These are phyloP conservation scores for Stichopus chloronotus DNA, from an alignment of 35 echinoderm and acorn worm genomes.

Conservation along the genomic window DNA sequence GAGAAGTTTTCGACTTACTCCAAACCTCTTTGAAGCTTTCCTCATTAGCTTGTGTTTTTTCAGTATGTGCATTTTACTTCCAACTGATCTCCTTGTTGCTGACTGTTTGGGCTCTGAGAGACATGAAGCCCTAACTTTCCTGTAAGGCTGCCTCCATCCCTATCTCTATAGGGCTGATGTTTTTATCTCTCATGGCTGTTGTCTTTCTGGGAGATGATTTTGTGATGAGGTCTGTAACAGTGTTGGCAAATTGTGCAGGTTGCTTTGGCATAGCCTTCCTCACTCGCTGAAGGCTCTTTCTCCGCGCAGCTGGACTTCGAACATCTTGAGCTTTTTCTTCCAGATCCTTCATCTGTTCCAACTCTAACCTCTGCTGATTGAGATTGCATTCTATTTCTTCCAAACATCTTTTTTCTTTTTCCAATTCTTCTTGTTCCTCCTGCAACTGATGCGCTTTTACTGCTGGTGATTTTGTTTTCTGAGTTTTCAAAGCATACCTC, in stretches of 20 bases:
- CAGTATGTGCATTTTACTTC: neutral
- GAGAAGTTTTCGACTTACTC: conserved; percentile 49
- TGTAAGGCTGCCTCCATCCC: conserved; percentile 1
- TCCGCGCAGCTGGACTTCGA: conserved; percentile 24
- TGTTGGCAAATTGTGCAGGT: conserved; percentile 23
- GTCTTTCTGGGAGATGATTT: conserved; percentile 38
- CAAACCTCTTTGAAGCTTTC: conserved; percentile 20
- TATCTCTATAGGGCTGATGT: neutral
- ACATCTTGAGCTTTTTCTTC: neutral
- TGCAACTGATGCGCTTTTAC: neutral
- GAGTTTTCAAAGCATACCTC: neutral
- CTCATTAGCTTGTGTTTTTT: conserved; percentile 24
- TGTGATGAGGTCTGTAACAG: conserved; percentile 36
- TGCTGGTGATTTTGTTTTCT: neutral
- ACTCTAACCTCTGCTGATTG: neutral
- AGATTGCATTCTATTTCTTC: conserved; percentile 32
- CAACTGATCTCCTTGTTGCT: conserved; percentile 12
- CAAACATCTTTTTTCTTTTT: neutral
- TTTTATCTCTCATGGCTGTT: neutral
- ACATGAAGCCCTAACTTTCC: neutral
- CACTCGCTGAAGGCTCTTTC: conserved; percentile 37
- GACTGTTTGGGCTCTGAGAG: conserved; percentile 35
- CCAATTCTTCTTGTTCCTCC: neutral
- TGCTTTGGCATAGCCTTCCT: neutral
- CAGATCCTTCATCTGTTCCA: neutral